Evolutionary conservation across 2,888 invertebrate species (phyloP).

Genomic region (Altica lythri): DNA sequence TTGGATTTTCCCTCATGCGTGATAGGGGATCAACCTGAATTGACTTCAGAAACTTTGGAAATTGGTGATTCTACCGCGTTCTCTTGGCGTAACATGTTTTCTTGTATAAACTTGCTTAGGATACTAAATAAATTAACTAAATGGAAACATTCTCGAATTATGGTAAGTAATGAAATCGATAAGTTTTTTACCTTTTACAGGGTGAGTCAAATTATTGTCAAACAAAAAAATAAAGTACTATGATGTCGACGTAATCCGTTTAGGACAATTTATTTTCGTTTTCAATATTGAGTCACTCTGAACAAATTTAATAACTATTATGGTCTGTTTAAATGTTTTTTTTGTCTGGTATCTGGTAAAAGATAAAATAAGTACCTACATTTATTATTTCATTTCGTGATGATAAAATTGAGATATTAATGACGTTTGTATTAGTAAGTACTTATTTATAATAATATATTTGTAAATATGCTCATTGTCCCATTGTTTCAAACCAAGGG

Average conservation of each 20-base stretch:
- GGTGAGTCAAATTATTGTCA: too few relatives aligned
- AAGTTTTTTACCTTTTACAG: too few relatives aligned
- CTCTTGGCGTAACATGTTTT: constrained; percentile 98
- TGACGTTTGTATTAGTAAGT: too few relatives aligned
- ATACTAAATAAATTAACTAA: constrained; percentile 98
- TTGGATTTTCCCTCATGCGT: constrained; percentile 96
- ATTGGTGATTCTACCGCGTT: constrained; percentile 83
- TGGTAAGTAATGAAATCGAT: constrained; percentile 59
- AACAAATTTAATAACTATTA: too few relatives aligned
- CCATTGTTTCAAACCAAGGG: constrained; percentile 1
- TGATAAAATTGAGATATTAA: too few relatives aligned
- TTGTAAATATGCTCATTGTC: neutral
- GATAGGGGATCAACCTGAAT: constrained; percentile 91
- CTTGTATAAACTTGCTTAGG: constrained; percentile 93
- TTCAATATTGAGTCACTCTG: too few relatives aligned
- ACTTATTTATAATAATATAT: neutral
- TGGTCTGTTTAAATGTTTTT: constrained; percentile 6
- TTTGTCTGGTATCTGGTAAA: constrained; percentile 1
- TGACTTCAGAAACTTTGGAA: constrained; percentile 89
- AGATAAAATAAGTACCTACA: neutral
- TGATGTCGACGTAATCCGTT: too few relatives aligned
- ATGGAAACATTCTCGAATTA: constrained; percentile 98
- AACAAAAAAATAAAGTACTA: too few relatives aligned
- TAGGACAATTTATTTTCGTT: too few relatives aligned
- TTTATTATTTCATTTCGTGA: neutral